Conservation (phyloP, 2,888 invertebrate genomes). For the Catocala fraxini region DNA sequence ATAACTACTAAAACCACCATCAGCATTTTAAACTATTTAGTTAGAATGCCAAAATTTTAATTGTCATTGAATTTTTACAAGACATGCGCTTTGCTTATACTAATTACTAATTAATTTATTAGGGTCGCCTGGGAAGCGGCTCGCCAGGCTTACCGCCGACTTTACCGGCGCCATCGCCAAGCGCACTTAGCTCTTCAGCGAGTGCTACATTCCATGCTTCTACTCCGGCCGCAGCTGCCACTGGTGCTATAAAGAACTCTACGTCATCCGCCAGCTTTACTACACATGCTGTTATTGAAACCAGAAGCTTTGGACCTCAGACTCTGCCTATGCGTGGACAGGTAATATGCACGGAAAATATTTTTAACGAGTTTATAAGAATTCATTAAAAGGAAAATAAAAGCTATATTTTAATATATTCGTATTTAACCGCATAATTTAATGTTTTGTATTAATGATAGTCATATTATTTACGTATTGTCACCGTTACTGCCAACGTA, state of each 20-base stretch:
- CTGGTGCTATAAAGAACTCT: constrained; percentile 85
- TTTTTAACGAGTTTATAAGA: background rate
- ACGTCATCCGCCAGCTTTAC: constrained; percentile 88
- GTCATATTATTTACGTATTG: too few species aligned
- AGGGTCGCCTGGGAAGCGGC: constrained; percentile 80
- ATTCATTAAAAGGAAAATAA: too few species aligned
- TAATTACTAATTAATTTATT: constrained; percentile 29
- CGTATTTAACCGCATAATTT: too few species aligned
- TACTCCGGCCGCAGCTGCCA: constrained; percentile 66
- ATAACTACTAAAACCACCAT: background rate
- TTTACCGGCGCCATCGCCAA: constrained; percentile 91
- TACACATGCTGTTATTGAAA: constrained; percentile 81
- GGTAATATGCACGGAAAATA: constrained; percentile 54
- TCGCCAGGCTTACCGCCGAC: constrained; percentile 91
- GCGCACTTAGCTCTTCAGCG: constrained; percentile 88
- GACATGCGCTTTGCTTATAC: constrained; percentile 9
- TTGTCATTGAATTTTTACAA: background rate
- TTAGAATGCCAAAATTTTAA: background rate
- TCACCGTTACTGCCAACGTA: too few species aligned
- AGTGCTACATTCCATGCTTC: constrained; percentile 88
- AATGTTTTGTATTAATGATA: too few species aligned
- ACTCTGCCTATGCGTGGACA: constrained; percentile 83
- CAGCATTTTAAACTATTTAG: too few species aligned
- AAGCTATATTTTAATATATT: too few species aligned
- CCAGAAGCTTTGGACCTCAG: constrained; percentile 83